phyloP scores from a whole-genome alignment of 2,113 vertebrate genomes.

The Plecturocebus donacophilus region DNA sequence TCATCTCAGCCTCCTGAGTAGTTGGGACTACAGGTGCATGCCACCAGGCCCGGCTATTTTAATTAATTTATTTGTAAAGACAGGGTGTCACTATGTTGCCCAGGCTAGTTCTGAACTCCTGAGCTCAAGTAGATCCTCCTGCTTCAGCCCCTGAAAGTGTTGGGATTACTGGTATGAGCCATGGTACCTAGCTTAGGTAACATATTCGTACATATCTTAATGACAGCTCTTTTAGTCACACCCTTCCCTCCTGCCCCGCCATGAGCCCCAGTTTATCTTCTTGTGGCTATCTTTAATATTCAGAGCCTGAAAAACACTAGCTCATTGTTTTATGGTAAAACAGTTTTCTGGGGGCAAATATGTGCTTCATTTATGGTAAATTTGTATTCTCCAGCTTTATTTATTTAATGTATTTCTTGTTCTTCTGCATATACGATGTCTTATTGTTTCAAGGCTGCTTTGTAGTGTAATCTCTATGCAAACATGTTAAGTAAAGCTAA shows the following conservation, averaged over 20 bases:
- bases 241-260: not conserved
- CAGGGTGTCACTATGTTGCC: no score
- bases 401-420: not conserved
- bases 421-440: not conserved
- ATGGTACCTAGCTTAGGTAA: not conserved
- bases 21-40: no score
- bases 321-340: slow-evolving; percentile 46
- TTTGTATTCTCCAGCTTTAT: slow-evolving; percentile 1
- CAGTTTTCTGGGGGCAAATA: slow-evolving; percentile 9
- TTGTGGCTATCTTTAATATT: not conserved
- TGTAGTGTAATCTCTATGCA: not conserved
- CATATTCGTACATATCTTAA: not conserved
- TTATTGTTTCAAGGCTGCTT: slow-evolving; percentile 37
- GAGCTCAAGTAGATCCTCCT: no score
- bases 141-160: no score
- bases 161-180: no score
- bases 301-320: slow-evolving; percentile 20
- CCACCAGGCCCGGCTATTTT: no score
- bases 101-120: no score
- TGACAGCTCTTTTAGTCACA: not conserved
- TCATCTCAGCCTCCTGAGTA: no score
- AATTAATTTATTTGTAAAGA: no score
- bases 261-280: not conserved
- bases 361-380: slow-evolving; percentile 9
- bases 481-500: not conserved